Base-by-base conservation (phyloP, 2,888 invertebrate species). In the Diaperis boleti region DNA sequence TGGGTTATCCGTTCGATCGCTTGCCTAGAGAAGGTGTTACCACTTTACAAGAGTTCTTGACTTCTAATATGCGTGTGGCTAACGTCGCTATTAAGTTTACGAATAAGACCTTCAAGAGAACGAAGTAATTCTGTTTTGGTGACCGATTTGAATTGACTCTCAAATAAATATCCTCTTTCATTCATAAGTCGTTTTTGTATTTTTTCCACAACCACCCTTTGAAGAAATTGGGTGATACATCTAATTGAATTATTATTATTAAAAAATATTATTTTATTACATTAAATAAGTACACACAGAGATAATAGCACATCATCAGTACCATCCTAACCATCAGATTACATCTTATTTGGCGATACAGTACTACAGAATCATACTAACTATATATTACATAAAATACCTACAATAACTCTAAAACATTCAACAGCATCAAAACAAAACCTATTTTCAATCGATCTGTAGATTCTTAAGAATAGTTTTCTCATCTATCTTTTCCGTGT, bases 1-100 rank as follows among this genome's bases (percentile, higher is more conserved):
- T 95, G 94, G 95, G 95, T 33, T 95, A 85, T 83, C 95, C 95
- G n/a, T 90, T 91, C 84, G 89, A 91, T 79, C 83, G 91, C 13
- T 81, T 85, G 52, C 85, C 88, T 10, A 83, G 87, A 0, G 75
- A 78, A 17, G 84, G 85, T 1, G 88, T 86, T 59, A 81, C 82
- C 72, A 84, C 83, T 0, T 79, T 93, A 42, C 68, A 78, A 0
- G 87, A 89, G 78, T 94, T 94, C 85, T 78, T 92, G n/a, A 86
- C 88, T 1, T 83, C 87, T 1, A 93, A 93, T 76, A 92, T 93
- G 92, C 81, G 83, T 2, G 83, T 86, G 81, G 80, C 14, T 87
- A n/a, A n/a, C n/a, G n/a, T n/a, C n/a, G n/a, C n/a, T n/a, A n/a
- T n/a, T n/a, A n/a, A n/a, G n/a, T n/a, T 88, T 72, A 83, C 82